Percentiles rank a stretch among this genome's conserved stretches.
These are phyloP conservation scores for Notolabrus celidotus DNA, from an alignment of 2,797 vertebrate genomes.

Conservation along the genomic window DNA sequence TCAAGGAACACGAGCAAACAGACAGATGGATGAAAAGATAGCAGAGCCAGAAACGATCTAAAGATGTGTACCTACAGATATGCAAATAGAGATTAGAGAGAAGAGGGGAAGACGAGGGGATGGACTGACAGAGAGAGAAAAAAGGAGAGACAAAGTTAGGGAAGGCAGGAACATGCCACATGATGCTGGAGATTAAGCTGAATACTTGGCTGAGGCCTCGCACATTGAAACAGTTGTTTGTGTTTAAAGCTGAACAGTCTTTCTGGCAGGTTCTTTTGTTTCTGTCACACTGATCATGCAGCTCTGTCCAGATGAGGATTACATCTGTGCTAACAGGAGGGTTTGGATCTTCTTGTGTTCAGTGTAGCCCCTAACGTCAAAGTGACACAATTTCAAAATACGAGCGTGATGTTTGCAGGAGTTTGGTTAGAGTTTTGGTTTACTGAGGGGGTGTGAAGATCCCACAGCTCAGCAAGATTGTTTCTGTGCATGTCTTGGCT, in stretches of 20 bases:
- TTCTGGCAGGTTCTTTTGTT: conserved; percentile 38
- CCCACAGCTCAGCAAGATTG: too few relatives aligned
- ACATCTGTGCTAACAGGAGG: conserved; percentile 68
- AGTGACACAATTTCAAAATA: not conserved
- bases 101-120: conserved; percentile 12
- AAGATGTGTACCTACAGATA: conserved; percentile 48
- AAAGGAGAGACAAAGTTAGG: conserved; percentile 24
- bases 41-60: conserved; percentile 22
- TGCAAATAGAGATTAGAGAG: conserved; percentile 50
- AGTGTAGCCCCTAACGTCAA: not conserved
- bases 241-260: conserved; percentile 27
- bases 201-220: conserved; percentile 21
- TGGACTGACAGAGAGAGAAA: conserved; percentile 28
- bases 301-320: conserved; percentile 66
- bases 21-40: conserved; percentile 53
- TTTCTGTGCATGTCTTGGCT: too few relatives aligned
- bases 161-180: conserved; percentile 27
- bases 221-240: conserved; percentile 10
- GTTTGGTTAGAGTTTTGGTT: too few relatives aligned
- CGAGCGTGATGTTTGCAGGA: too few relatives aligned
- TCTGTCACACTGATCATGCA: conserved; percentile 48
- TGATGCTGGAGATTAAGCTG: conserved; percentile 30
- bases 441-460: too few relatives aligned
- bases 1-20: conserved; percentile 36
- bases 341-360: conserved; percentile 35